Percentiles rank a stretch among this genome's conserved stretches.
phyloP scores from a whole-genome alignment of 2,888 invertebrate species.

The Cyrtodaria siliqua region DNA sequence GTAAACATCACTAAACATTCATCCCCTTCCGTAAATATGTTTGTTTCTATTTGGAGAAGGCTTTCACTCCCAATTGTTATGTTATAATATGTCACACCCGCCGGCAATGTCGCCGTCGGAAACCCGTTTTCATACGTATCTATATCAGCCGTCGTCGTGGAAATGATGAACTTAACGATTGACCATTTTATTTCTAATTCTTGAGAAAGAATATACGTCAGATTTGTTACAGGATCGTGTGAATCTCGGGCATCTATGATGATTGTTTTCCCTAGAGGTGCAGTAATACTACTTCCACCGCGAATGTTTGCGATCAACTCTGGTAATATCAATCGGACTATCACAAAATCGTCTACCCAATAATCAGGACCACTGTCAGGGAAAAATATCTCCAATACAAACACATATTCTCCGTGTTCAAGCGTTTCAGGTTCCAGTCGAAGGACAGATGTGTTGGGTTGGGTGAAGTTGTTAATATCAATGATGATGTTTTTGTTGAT shows the following conservation, averaged over 20 bases:
- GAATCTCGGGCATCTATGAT: conserved; percentile 43
- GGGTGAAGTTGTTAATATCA: conserved; percentile 12
- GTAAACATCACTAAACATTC: neutral
- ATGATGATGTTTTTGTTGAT: neutral
- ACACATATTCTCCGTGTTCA: conserved; percentile 41
- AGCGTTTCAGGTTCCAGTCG: conserved; percentile 29
- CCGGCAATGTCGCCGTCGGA: neutral
- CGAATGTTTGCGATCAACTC: conserved; percentile 50
- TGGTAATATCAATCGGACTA: conserved; percentile 38
- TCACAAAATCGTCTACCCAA: conserved; percentile 40
- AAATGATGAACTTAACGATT: too few relatives aligned
- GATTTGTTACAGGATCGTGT: conserved; percentile 24
- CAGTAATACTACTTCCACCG: conserved; percentile 39
- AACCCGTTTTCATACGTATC: too few relatives aligned
- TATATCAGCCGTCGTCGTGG: too few relatives aligned
- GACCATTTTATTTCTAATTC: too few relatives aligned
- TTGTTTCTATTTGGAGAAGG: neutral
- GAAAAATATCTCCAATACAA: conserved; percentile 40
- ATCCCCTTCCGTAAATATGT: neutral
- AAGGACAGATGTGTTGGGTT: conserved; percentile 48
- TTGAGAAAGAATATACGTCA: conserved; percentile 5
- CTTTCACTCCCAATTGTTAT: neutral
- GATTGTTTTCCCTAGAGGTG: conserved; percentile 29
- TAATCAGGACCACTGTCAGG: conserved; percentile 8
- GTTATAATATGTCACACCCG: neutral